phyloP scores from a whole-genome alignment of 2,888 invertebrate genomes.

The Anoplius nigerrimus region DNA sequence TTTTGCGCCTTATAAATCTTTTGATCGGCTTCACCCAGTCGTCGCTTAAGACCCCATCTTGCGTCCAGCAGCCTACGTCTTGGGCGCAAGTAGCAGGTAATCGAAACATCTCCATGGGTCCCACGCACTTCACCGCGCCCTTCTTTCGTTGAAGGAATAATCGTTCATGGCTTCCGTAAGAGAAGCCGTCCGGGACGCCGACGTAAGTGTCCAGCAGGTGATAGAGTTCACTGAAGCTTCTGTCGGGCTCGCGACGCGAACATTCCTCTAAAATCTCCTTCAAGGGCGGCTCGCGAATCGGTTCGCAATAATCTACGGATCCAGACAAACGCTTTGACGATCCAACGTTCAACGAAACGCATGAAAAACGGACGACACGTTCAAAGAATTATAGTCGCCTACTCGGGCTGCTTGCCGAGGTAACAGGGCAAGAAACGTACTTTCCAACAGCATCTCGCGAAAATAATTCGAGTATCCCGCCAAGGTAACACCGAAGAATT shows the following conservation, averaged over 20 bases:
- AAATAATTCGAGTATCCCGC: conserved; percentile 29
- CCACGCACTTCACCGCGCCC: conserved; percentile 26
- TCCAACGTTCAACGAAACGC: not conserved
- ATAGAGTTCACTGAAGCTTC: conserved; percentile 29
- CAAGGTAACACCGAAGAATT: conserved; percentile 33
- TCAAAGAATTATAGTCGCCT: too few species aligned
- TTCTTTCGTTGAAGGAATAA: conserved; percentile 28
- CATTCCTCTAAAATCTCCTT: conserved; percentile 31
- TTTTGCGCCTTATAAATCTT: conserved; percentile 16
- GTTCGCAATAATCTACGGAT: conserved; percentile 28
- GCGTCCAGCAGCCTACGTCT: conserved; percentile 34
- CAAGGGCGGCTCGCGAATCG: conserved; percentile 9
- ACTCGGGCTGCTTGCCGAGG: too few species aligned
- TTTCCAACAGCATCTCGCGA: conserved; percentile 17
- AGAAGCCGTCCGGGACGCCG: conserved; percentile 28
- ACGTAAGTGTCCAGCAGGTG: conserved; percentile 29
- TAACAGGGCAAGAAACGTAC: too few species aligned
- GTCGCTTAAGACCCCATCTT: conserved; percentile 21
- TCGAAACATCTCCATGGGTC: conserved; percentile 30
- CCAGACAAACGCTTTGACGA: not conserved
- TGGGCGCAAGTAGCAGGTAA: conserved; percentile 22
- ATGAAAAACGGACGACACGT: too few species aligned
- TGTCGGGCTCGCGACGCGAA: conserved; percentile 12
- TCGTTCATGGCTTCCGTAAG: conserved; percentile 29
- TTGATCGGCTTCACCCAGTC: conserved; percentile 19